Base-by-base conservation (phyloP, 2,888 invertebrate genomes). In the Thymelicus acteon region DNA sequence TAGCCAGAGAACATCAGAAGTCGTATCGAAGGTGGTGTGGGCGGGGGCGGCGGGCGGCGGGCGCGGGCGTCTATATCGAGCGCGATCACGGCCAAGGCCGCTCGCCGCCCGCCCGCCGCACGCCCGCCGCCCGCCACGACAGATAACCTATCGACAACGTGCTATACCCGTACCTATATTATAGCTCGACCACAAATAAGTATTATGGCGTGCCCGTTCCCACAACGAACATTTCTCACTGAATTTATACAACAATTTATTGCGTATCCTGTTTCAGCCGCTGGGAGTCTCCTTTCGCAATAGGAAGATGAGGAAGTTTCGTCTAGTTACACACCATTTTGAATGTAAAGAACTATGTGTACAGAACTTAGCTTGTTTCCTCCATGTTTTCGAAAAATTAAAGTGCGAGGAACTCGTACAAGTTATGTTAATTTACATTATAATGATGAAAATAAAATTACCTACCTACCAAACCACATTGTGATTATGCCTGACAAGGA, bases 81-180 rank as follows among this genome's bases (percentile, higher is more conserved):
- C 92, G 85, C 91, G 92, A 92, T 93, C 93, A 93, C 90, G 93
- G 93, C 91, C 93, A 93, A 93, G 93, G 93, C 87, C 85, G 80
- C 80, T 72, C 77, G 82, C 82, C 90, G 87, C 82, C 88, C 84
- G 83, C 86, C 81, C 82, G 82, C 80, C 80, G 84, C 81, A 10
- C 39, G 39, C 80, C 81, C 84, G 79, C 80, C 82, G 65, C 62
- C 76, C 74, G 65, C 72, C 68, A 71, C 74, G 72, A 61, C 72
- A 58, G 37, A 39, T 58, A 58, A 39, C 58, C 58, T 58, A 58
- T 58, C 58, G 58, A 58, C 58, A 58, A 58, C 58, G 8, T 58
- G 31, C 39, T 39, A 58, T 19, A 19, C 19, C 19, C 19, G 19
- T 19, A 19, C 19, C 19, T 19, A 19, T 39, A 37, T 6, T 58